phyloP scores from a whole-genome alignment of 2,113 vertebrate genomes.

The Buteo buteo region DNA sequence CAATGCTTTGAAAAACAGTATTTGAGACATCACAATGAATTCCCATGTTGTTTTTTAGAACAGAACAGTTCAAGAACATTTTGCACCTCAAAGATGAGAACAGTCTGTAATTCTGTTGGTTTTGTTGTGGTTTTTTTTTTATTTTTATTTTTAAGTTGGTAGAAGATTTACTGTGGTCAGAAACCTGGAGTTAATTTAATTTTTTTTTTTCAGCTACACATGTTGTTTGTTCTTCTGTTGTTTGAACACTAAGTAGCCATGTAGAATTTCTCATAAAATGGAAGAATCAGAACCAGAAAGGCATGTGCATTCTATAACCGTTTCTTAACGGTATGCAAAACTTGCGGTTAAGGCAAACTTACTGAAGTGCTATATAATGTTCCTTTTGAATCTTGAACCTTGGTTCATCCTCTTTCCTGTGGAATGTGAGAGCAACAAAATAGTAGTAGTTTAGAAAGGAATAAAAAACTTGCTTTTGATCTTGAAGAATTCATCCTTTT shows the following conservation, averaged over 20 bases:
- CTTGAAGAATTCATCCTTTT: neutral
- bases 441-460: neutral
- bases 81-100: constrained; percentile 52
- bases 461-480: neutral
- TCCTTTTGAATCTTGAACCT: neutral
- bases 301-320: neutral
- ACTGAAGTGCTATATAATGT: neutral
- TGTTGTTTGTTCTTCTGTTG: constrained; percentile 18
- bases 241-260: neutral
- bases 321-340: neutral
- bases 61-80: constrained; percentile 59
- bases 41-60: constrained; percentile 51
- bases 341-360: neutral
- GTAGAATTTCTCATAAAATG: neutral
- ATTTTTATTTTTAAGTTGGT: neutral
- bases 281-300: neutral
- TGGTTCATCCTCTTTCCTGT: neutral
- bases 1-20: constrained; percentile 52
- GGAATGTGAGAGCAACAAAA: neutral
- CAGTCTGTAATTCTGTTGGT: constrained; percentile 39
- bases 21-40: constrained; percentile 52
- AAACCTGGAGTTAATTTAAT: constrained; percentile 53
- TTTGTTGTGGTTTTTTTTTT: neutral
- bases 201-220: neutral
- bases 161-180: neutral